Evolutionary conservation across 2,797 vertebrate species (phyloP), one percentile per base, ranked within the genome.

Genomic region (Micrastur ruficollis): DNA sequence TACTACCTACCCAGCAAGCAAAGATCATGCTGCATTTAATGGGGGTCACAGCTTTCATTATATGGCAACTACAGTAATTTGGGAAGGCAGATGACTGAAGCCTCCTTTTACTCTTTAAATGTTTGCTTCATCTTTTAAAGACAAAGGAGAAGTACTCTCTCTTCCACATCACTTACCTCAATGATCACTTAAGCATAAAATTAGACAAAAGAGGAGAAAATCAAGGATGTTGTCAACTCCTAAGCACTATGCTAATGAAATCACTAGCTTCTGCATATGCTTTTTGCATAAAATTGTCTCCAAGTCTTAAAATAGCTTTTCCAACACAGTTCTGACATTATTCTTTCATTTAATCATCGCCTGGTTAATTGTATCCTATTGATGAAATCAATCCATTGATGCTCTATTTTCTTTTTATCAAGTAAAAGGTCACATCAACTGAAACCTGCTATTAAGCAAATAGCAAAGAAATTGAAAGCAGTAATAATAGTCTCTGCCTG

Each of bases 151-250:
- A 70, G 56, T 82, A 58, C 46, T 96, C 81, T 96, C 67, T 95
- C 53, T 96, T 93, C 73, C 68, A 80, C 40, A 95, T 95, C 93
- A 95, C 79, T 97, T 97, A 94, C 52, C 71, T 92, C 89, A 86
- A 93, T 94, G 83, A 97, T 94, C 94, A 95, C 83, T 97, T 97
- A 96, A 97, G 89, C 96, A 96, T 95, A 95, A 98, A 97, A 96
- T 97, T 96, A 97, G 74, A 96, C 86, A 94, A 96, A 97, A 92
- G 74, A 78, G 84, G 73, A 94, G 71, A 93, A 96, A 96, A 95
- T 97, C 68, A 92, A 84, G 83, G 86, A 65, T 86, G 55, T 74
- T 96, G 88, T 92, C 95, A 94, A 93, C 21, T 94, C 74, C 75
- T 93, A 96, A 96, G 65, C 73, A 81, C 92, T 95, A 95, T 93